Conservation (phyloP, 2,888 invertebrate genomes). For the Drosophila cognata region DNA sequence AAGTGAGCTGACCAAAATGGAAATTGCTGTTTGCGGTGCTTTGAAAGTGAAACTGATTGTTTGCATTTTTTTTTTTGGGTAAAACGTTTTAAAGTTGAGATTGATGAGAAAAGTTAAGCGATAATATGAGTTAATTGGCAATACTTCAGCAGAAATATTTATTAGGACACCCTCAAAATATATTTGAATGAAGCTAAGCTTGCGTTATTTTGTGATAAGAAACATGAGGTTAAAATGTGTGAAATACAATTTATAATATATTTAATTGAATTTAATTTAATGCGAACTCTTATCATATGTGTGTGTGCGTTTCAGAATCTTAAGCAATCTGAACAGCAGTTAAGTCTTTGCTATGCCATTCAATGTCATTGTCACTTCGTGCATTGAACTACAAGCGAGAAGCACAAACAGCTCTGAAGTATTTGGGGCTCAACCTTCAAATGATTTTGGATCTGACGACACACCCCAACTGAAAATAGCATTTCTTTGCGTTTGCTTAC, state of each 20-base stretch:
- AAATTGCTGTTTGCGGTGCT: constrained; percentile 46
- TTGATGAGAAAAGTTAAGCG: constrained; percentile 17
- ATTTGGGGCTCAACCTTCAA: constrained; percentile 38
- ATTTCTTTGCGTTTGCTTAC: constrained; percentile 51
- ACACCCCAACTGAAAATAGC: constrained; percentile 48
- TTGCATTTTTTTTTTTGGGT: constrained; percentile 5
- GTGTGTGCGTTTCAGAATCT: background rate
- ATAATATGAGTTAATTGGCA: constrained; percentile 4
- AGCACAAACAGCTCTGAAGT: background rate
- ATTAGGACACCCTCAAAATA: background rate
- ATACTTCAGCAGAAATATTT: background rate
- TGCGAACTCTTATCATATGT: background rate
- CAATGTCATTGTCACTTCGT: constrained; percentile 55
- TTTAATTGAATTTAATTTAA: background rate
- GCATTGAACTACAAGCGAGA: constrained; percentile 52
- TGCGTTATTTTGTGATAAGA: background rate
- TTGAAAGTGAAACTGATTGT: constrained; percentile 60
- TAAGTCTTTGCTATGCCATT: background rate
- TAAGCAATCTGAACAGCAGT: background rate
- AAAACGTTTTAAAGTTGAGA: background rate
- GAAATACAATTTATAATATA: background rate
- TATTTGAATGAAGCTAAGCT: background rate
- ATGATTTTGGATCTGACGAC: constrained; percentile 50
- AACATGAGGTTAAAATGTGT: background rate
- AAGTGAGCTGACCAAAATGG: constrained; percentile 21